Percentiles rank a stretch among this genome's conserved stretches.
Evolutionary conservation across 2,888 invertebrate species (phyloP).

Genomic region (Corythucha ciliata): DNA sequence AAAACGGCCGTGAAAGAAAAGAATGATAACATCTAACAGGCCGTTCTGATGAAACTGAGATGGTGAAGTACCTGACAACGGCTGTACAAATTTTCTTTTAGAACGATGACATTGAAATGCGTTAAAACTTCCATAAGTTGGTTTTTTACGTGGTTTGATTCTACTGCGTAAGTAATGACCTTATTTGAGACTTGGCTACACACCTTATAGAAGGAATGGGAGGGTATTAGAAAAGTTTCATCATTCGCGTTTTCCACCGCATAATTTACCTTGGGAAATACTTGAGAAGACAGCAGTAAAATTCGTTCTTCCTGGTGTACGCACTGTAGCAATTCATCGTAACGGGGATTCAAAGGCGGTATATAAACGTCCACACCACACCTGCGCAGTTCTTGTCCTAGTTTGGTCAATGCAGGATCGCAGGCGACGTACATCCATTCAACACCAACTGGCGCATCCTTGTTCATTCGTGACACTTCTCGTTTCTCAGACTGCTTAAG

Average conservation of each 20-base stretch:
- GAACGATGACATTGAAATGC: constrained; percentile 55
- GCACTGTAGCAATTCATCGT: not conserved
- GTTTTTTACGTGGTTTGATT: constrained; percentile 47
- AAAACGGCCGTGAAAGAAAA: not conserved
- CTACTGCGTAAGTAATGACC: no score
- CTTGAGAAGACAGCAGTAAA: no score
- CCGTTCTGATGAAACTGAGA: no score
- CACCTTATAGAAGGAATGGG: constrained; percentile 33
- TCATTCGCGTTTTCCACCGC: no score
- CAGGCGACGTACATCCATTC: constrained; percentile 46
- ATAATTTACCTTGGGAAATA: no score
- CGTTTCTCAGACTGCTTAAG: no score
- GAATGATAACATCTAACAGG: no score
- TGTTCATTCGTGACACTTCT: no score
- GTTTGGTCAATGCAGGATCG: constrained; percentile 51
- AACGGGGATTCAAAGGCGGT: not conserved
- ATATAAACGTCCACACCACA: constrained; percentile 50
- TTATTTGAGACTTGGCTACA: constrained; percentile 57
- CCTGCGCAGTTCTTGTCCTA: constrained; percentile 54
- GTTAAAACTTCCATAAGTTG: constrained; percentile 58
- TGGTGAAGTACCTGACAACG: constrained; percentile 55
- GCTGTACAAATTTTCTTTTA: constrained; percentile 56
- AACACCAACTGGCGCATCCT: constrained; percentile 39
- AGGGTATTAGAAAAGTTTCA: no score
- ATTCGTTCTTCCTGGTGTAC: not conserved